Conservation (phyloP, 1,140 invertebrate species). For the Habropoda laboriosa region DNA sequence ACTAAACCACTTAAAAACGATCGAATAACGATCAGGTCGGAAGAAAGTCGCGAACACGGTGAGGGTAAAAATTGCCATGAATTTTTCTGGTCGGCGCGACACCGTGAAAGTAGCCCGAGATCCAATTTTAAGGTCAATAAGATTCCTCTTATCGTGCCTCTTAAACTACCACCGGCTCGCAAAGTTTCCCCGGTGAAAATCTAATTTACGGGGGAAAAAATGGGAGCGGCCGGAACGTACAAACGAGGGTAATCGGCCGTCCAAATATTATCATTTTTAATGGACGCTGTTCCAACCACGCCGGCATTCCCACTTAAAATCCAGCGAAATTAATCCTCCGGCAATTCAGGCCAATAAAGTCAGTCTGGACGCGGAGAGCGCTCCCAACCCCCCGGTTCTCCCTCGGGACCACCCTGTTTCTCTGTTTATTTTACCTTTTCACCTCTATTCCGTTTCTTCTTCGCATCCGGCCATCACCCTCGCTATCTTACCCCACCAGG, state of each 20-base stretch:
- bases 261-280: slow-evolving; percentile 67
- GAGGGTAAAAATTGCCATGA: neutral
- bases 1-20: too few relatives aligned
- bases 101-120: slow-evolving; percentile 11
- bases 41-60: too few relatives aligned
- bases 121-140: slow-evolving; percentile 44
- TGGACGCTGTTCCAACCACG: slow-evolving; percentile 38
- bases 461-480: slow-evolving; percentile 21
- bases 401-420: slow-evolving; percentile 30
- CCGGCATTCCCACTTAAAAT: slow-evolving; percentile 43
- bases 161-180: slow-evolving; percentile 1
- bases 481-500: slow-evolving; percentile 29
- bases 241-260: slow-evolving; percentile 30
- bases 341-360: slow-evolving; percentile 57
- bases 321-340: slow-evolving; percentile 57
- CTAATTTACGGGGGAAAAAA: slow-evolving; percentile 25
- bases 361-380: slow-evolving; percentile 1
- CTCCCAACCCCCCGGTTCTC: neutral
- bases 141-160: slow-evolving; percentile 28
- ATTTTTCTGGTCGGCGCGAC: slow-evolving; percentile 5
- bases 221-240: slow-evolving; percentile 34
- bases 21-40: too few relatives aligned
- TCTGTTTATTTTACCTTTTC: slow-evolving; percentile 65
- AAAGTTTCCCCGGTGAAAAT: slow-evolving; percentile 19
- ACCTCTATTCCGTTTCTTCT: slow-evolving; percentile 46